These are phyloP conservation scores for Labia minor DNA, from an alignment of 2,888 invertebrate genomes.

Conservation along the genomic window DNA sequence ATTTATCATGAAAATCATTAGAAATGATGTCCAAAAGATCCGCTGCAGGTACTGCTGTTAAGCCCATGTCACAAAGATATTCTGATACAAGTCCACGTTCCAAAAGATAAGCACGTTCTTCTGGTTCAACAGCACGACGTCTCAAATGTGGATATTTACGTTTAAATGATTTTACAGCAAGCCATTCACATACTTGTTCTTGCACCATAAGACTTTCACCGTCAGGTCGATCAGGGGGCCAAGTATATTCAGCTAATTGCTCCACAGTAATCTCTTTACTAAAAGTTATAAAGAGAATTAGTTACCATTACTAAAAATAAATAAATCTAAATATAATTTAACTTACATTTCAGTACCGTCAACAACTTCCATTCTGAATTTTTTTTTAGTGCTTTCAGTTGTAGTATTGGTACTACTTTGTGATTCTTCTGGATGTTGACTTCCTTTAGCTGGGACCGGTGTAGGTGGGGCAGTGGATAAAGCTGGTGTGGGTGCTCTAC, in stretches of 20 bases:
- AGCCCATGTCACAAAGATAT: slow-evolving; percentile 82
- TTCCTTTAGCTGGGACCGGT: slow-evolving; percentile 14
- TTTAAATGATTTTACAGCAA: slow-evolving; percentile 93
- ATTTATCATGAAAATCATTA: slow-evolving; percentile 88
- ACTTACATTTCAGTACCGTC: slow-evolving; percentile 38
- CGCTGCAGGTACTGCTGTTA: slow-evolving; percentile 82
- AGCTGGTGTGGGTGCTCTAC: slow-evolving; percentile 23
- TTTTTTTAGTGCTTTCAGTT: slow-evolving; percentile 49
- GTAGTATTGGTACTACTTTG: slow-evolving; percentile 71
- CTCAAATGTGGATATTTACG: slow-evolving; percentile 84
- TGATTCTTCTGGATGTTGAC: slow-evolving; percentile 50
- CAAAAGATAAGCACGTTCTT: slow-evolving; percentile 79
- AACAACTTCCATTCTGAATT: slow-evolving; percentile 42
- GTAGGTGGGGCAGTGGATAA: slow-evolving; percentile 14
- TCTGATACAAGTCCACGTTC: slow-evolving; percentile 75
- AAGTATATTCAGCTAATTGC: slow-evolving; percentile 86
- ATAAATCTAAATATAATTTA: not conserved
- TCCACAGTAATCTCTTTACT: slow-evolving; percentile 58
- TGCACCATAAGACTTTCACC: slow-evolving; percentile 87
- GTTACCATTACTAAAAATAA: not conserved
- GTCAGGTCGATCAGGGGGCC: slow-evolving; percentile 54
- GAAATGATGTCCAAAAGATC: slow-evolving; percentile 94
- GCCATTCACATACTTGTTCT: slow-evolving; percentile 88
- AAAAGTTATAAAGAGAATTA: slow-evolving; percentile 18
- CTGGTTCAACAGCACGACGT: slow-evolving; percentile 75